Evolutionary conservation across 2,797 vertebrate species (phyloP).

Genomic region (Microcaecilia unicolor): DNA sequence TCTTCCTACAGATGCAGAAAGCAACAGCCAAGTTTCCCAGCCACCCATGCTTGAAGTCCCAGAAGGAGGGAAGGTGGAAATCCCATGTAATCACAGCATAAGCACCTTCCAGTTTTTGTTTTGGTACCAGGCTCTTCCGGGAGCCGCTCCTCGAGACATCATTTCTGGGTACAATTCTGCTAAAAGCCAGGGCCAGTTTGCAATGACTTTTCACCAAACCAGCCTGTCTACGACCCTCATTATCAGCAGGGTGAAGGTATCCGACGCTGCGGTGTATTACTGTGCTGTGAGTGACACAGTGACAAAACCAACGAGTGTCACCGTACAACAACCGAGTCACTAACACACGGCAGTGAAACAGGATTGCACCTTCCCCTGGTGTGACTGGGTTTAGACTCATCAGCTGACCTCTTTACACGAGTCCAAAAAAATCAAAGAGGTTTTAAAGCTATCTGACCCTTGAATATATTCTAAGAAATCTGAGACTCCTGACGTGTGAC

Average conservation of each 20-base stretch:
- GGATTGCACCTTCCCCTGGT: no score
- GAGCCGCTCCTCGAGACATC: neutral
- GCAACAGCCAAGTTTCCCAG: neutral
- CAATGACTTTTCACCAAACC: neutral
- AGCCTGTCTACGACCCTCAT: neutral
- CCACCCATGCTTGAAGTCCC: neutral
- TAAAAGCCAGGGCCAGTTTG: neutral
- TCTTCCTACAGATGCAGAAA: neutral
- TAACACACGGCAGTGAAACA: no score
- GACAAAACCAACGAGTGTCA: neutral
- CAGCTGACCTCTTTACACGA: no score
- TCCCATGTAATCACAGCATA: neutral
- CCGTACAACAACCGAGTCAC: neutral
- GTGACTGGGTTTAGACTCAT: no score
- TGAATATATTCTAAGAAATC: no score
- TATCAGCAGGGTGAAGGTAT: neutral
- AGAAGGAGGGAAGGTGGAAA: neutral
- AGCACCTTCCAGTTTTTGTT: neutral
- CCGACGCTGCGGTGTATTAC: slow-evolving; percentile 18
- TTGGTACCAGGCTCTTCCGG: neutral
- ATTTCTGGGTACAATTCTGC: neutral
- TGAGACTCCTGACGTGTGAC: no score
- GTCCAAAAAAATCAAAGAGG: no score
- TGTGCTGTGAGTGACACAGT: slow-evolving; percentile 20
- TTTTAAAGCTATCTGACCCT: no score